Evolutionary conservation across 2,113 vertebrate species (phyloP).

Genomic region (Pitta sordida): DNA sequence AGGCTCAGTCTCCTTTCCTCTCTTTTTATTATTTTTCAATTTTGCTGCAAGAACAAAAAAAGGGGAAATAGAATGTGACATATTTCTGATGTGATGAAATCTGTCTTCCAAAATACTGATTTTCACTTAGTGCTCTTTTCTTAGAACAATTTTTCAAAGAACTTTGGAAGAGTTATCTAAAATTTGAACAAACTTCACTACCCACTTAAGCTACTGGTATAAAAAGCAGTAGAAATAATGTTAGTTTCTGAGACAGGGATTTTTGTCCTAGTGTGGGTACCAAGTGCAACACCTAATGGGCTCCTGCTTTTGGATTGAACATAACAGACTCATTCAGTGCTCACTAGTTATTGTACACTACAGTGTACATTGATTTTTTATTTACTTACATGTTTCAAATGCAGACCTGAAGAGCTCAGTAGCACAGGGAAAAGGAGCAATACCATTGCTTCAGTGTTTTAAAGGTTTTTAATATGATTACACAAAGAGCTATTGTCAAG

Average conservation of each 20-base stretch:
- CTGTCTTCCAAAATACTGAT: background rate
- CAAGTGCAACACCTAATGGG: background rate
- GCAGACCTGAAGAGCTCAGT: background rate
- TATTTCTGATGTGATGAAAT: background rate
- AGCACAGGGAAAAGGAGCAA: background rate
- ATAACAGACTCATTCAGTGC: background rate
- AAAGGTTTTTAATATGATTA: background rate
- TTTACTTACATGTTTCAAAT: background rate
- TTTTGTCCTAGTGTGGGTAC: background rate
- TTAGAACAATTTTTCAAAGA: background rate
- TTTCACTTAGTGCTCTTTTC: background rate
- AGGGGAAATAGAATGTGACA: background rate
- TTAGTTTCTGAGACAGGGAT: background rate
- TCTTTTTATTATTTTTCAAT: background rate
- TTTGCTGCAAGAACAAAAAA: background rate
- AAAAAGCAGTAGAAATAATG: background rate
- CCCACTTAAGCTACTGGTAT: background rate
- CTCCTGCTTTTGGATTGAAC: background rate
- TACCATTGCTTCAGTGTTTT: background rate
- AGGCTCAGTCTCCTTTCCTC: background rate
- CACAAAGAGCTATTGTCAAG: background rate
- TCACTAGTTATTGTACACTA: background rate
- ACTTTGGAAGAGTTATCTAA: background rate
- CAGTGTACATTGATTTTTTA: accelerated
- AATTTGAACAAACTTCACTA: background rate